These are phyloP conservation scores for Archilochus colubris DNA, from an alignment of 2,113 vertebrate genomes.

Conservation along the genomic window DNA sequence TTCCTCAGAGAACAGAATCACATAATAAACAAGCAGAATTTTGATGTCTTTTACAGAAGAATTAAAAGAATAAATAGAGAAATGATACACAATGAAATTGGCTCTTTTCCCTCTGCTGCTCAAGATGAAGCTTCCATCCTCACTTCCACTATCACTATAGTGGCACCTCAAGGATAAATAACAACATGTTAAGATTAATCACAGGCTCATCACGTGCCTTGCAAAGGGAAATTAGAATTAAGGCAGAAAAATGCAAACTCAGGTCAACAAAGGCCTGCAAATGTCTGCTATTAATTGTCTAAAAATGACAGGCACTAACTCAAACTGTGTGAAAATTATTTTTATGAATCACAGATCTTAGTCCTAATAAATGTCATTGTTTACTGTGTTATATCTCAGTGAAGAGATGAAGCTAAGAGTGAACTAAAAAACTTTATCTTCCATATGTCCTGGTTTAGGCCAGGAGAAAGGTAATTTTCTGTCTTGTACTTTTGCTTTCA, in stretches of 20 bases:
- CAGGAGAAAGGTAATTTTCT: no score
- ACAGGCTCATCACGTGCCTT: neutral
- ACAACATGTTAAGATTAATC: neutral
- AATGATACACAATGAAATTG: neutral
- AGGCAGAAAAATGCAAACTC: neutral
- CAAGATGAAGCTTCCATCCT: neutral
- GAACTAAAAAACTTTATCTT: neutral
- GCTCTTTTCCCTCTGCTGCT: neutral
- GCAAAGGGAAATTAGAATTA: neutral
- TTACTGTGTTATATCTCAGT: neutral
- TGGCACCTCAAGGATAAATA: constrained; percentile 49
- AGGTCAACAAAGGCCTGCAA: neutral
- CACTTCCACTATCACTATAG: neutral
- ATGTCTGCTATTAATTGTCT: neutral
- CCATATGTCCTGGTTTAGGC: no score
- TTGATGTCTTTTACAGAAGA: neutral
- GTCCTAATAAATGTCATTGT: neutral
- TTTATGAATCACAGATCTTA: neutral
- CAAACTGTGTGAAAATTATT: neutral
- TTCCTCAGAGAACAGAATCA: constrained; percentile 21
- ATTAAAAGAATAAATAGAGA: neutral
- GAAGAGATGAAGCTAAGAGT: neutral
- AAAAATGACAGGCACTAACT: neutral
- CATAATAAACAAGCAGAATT: neutral
- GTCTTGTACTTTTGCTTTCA: no score